These are phyloP conservation scores for Octodon degus DNA, from an alignment of 2,113 vertebrate species.

Conservation along the genomic window DNA sequence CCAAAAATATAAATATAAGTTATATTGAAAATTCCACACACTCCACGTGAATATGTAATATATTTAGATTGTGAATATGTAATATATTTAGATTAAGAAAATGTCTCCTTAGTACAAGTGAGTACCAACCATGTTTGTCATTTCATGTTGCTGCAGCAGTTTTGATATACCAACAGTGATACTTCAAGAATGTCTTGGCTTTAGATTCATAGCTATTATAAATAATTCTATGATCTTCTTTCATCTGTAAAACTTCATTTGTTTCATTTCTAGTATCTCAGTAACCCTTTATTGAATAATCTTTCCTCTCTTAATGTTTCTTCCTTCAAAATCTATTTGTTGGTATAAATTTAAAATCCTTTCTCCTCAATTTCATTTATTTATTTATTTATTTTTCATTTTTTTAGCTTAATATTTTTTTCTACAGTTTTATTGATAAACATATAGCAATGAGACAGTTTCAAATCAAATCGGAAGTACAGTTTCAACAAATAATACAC, in stretches of 20 bases:
- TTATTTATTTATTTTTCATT: no score
- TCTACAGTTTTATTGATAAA: no score
- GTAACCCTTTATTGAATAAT: background rate
- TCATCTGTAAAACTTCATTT: constrained; percentile 53
- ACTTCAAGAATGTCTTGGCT: constrained; percentile 27
- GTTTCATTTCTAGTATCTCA: constrained; percentile 16
- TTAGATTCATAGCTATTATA: background rate
- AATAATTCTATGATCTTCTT: constrained; percentile 19
- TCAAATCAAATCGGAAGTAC: no score
- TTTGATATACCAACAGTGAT: background rate
- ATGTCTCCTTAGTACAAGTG: background rate
- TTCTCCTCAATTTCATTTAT: background rate
- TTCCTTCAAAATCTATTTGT: background rate
- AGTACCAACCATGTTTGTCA: background rate
- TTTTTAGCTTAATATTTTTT: no score
- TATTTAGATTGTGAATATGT: background rate
- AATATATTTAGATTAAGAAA: background rate
- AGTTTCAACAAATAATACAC: no score
- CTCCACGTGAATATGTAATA: background rate
- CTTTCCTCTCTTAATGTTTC: background rate
- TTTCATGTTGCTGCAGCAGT: background rate
- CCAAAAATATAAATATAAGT: background rate
- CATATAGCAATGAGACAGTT: no score
- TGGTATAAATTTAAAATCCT: background rate
- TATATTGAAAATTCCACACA: background rate